Base-by-base conservation (phyloP, 2,888 invertebrate genomes). In the Leptopilina syphax region DNA sequence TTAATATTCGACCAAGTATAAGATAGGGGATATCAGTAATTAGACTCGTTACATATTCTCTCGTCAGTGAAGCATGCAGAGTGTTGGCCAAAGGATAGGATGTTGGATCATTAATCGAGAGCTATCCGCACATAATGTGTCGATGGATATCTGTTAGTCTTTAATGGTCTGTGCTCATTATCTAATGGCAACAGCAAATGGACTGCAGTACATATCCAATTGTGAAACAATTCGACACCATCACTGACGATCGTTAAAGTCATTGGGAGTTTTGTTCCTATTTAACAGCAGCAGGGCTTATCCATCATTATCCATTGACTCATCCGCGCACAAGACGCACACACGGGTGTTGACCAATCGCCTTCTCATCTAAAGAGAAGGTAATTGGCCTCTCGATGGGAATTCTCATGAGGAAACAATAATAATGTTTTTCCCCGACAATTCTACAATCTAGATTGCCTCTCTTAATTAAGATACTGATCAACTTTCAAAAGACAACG, bases 141-240 rank as follows among this genome's bases (percentile, higher is more conserved):
- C 81, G 84, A 86, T 84, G 83, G 85, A 84, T 85, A 86, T 85
- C 84, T 77, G 83, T 81, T 83, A 82, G 73, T 73, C 57, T 73
- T 84, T 84, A 85, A 86, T 84, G 84, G 86, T 83, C 76, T 82
- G 77, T 82, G 83, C 84, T 84, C 84, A 86, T 85, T 84, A 84
- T 83, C 85, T 84, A 85, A 86, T 85, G 83, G 85, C 81, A 81
- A 77, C 84, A 84, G 81, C 82, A 84, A 83, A 77, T 78, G 80
- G 83, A 77, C 80, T 82, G 60, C 50, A 34, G 34, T 34, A 50
- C 54, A 54, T 9, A 70, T 70, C 54, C 54, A 70, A 78, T 73
- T 78, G 70, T 81, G 66, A 77, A 78, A 83, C 83, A 79, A 82
- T 81, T 81, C 82, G 80, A 84, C 83, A 84, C 83, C 83, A 83